A percentile compares a stretch with the other conserved stretches of the same genome.
Conservation (phyloP, 2,888 invertebrate species). For the Thalpophila matura region DNA sequence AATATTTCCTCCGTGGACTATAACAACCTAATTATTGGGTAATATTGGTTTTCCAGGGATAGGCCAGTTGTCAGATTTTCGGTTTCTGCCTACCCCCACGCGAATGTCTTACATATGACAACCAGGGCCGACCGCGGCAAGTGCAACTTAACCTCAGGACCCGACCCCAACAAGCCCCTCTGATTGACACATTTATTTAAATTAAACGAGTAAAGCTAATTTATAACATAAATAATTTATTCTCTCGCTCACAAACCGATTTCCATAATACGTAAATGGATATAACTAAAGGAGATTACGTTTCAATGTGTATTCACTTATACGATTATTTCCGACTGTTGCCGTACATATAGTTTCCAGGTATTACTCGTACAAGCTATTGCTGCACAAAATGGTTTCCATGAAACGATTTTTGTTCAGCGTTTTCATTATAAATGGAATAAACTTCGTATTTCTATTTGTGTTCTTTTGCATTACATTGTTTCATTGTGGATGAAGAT, state of each 20-base stretch:
- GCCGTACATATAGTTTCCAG: conserved; percentile 38
- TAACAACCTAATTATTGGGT: too few species aligned
- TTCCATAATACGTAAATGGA: conserved; percentile 21
- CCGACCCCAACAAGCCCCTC: too few species aligned
- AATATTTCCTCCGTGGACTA: too few species aligned
- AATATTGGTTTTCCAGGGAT: too few species aligned
- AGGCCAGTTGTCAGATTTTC: too few species aligned
- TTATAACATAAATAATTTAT: too few species aligned
- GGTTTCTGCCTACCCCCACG: too few species aligned
- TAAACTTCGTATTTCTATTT: conserved; percentile 1
- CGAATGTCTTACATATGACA: too few species aligned
- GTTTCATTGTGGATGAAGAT: background rate
- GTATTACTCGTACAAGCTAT: conserved; percentile 39
- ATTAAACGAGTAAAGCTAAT: too few species aligned
- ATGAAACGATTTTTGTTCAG: conserved; percentile 33
- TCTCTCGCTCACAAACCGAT: background rate
- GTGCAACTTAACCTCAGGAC: too few species aligned
- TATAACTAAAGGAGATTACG: conserved; percentile 29
- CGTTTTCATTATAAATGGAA: conserved; percentile 31
- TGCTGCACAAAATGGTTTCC: conserved; percentile 45
- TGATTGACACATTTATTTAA: too few species aligned
- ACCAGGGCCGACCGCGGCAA: too few species aligned
- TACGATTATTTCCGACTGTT: conserved; percentile 32
- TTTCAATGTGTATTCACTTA: conserved; percentile 45
- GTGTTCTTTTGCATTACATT: background rate